Conservation (phyloP, 1,140 invertebrate species). For the Pseudomyrmex flavicornis region DNA sequence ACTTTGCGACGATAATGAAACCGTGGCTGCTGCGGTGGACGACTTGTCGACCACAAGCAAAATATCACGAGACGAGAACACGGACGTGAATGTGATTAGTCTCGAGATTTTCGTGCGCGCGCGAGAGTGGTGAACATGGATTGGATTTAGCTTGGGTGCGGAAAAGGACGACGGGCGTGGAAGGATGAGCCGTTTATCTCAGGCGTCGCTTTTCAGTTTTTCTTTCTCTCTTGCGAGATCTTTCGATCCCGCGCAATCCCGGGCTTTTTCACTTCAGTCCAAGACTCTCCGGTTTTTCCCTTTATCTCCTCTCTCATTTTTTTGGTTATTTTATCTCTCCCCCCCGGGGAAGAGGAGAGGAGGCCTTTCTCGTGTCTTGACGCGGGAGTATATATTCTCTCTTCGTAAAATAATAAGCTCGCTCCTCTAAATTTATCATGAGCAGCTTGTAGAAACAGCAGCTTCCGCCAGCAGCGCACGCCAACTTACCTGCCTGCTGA, state of each 20-base stretch:
- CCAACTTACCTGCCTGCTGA: slow-evolving; percentile 38
- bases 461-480: slow-evolving; percentile 25
- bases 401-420: slow-evolving; percentile 81
- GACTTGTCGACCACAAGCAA: slow-evolving; percentile 17
- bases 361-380: too few species aligned
- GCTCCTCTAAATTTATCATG: slow-evolving; percentile 85
- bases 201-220: slow-evolving; percentile 84
- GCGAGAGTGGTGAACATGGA: slow-evolving; percentile 66
- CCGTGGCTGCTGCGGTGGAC: not conserved
- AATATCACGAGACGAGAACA: slow-evolving; percentile 23
- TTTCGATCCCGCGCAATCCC: slow-evolving; percentile 40
- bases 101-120: slow-evolving; percentile 76
- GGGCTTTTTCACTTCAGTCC: slow-evolving; percentile 18
- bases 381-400: slow-evolving; percentile 58
- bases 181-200: slow-evolving; percentile 85
- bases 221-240: slow-evolving; percentile 62
- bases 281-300: slow-evolving; percentile 74
- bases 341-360: slow-evolving; percentile 60
- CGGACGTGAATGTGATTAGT: slow-evolving; percentile 81
- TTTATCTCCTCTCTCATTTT: slow-evolving; percentile 75
- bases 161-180: slow-evolving; percentile 34
- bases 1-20: slow-evolving; percentile 25
- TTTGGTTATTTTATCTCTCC: slow-evolving; percentile 77
- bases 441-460: slow-evolving; percentile 38
- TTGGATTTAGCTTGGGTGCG: slow-evolving; percentile 78